These are phyloP conservation scores for Marmota monax DNA, from an alignment of 2,113 vertebrate species.

Conservation along the genomic window DNA sequence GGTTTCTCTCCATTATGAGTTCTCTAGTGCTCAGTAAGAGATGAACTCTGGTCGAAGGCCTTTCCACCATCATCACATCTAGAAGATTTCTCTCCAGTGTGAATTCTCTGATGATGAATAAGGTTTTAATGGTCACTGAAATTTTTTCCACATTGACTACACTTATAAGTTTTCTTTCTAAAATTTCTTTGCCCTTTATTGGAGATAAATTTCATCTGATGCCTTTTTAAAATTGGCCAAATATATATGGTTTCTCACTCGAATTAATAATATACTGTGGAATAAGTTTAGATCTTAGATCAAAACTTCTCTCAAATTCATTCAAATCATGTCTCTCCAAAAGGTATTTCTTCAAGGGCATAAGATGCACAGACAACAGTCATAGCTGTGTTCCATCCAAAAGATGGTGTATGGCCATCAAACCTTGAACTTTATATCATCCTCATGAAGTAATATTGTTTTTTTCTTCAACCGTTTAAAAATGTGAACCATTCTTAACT, in stretches of 20 bases:
- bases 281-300: background rate
- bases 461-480: too few species aligned
- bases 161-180: background rate
- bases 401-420: too few species aligned
- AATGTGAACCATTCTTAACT: background rate
- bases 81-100: background rate
- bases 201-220: background rate
- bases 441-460: too few species aligned
- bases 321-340: background rate
- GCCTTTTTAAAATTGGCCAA: background rate
- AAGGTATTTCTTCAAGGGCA: background rate
- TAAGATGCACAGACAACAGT: too few species aligned
- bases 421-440: too few species aligned
- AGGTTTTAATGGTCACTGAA: background rate
- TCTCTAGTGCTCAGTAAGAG: conserved; percentile 5
- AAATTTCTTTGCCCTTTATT: background rate
- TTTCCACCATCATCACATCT: background rate
- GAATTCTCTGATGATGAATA: background rate
- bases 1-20: background rate
- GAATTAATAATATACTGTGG: background rate
- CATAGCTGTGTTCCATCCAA: too few species aligned
- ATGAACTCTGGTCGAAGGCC: background rate
- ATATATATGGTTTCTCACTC: background rate
- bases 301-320: conserved; percentile 9
- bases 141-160: conserved; percentile 1